phyloP scores from a whole-genome alignment of 2,797 vertebrate species.

The Argyrosomus regius region DNA sequence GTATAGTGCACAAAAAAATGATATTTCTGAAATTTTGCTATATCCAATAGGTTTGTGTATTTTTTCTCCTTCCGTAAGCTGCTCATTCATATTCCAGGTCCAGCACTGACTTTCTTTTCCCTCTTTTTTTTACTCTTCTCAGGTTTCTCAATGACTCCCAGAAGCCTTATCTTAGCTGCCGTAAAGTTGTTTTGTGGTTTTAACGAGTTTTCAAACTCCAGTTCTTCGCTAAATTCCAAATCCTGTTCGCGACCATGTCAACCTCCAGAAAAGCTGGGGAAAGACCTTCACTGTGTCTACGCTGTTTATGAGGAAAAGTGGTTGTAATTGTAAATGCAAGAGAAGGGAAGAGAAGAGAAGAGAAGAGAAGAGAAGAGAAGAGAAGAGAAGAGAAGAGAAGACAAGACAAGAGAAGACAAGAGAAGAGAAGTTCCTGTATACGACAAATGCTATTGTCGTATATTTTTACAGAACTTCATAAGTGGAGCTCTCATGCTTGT shows the following conservation, averaged over 20 bases:
- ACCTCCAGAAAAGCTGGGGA: conserved; percentile 27
- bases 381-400: neutral
- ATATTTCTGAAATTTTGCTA: conserved; percentile 11
- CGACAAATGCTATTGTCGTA: neutral
- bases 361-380: neutral
- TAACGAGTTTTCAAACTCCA: conserved; percentile 49
- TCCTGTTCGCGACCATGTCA: conserved; percentile 24
- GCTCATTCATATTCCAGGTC: conserved; percentile 37
- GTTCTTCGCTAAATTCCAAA: conserved; percentile 37
- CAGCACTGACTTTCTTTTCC: conserved; percentile 31
- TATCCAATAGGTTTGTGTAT: neutral
- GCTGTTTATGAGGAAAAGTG: neutral
- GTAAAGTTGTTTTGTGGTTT: conserved; percentile 61
- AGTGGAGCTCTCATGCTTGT: conserved; percentile 19
- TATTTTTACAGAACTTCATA: conserved; percentile 6
- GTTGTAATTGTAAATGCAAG: conserved; percentile 22
- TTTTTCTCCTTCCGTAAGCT: neutral
- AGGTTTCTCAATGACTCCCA: conserved; percentile 61
- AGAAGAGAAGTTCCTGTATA: neutral
- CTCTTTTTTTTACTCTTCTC: conserved; percentile 44
- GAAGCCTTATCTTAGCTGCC: conserved; percentile 41
- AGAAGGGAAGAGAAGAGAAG: neutral
- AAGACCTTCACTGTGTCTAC: neutral
- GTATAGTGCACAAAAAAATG: neutral
- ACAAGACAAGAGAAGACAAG: neutral